Base-by-base conservation (phyloP, 1,140 invertebrate genomes). In the Drosophila tropicalis region DNA sequence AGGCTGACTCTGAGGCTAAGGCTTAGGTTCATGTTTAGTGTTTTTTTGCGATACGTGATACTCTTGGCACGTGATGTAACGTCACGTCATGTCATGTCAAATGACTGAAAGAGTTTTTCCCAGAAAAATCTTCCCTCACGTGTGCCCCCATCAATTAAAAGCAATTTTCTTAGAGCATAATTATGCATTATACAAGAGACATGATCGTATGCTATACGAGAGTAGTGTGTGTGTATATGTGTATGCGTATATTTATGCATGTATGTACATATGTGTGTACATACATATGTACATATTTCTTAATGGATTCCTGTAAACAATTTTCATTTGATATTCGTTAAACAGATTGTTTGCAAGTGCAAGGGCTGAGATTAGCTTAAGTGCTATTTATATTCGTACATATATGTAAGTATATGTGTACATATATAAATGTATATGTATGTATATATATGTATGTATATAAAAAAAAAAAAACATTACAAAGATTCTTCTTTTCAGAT, bases 231-330 rank as follows among this genome's bases (percentile, higher is more conserved):
- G 2, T 51, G 17, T 22, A 12, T 19, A 73, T 55, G 36, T 41
- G 22, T 34, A 69, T 69, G 69, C 56, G 54, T 44, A 70, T 32
- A 66, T 57, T 44, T 64, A 25, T 69, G 55, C 22, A 3, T 22
- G 62, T 32, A 55, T 57, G 39, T 64, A 25, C 12, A 57, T 32
- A 55, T 57, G 39, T 64, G 19, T 69, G 44, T 51, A 9, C 4
- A 22, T 51, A 3, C n/a, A n/a, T 36, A 68, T 3, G 3, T 68
- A 77, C 57, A 55, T 40, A 67, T 44, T 51, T 70, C 75, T 87
- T 79, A 55, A 86, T 87, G 72, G 75, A 79, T 83, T 82, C 67
- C 66, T 79, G 82, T 82, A 66, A 66, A 82, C 71, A 81, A 69
- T 84, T 80, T 73, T 68, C 73, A 63, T 84, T 80, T 73, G 22